phyloP scores from a whole-genome alignment of 2,113 vertebrate genomes.

The Oenanthe oenanthe region DNA sequence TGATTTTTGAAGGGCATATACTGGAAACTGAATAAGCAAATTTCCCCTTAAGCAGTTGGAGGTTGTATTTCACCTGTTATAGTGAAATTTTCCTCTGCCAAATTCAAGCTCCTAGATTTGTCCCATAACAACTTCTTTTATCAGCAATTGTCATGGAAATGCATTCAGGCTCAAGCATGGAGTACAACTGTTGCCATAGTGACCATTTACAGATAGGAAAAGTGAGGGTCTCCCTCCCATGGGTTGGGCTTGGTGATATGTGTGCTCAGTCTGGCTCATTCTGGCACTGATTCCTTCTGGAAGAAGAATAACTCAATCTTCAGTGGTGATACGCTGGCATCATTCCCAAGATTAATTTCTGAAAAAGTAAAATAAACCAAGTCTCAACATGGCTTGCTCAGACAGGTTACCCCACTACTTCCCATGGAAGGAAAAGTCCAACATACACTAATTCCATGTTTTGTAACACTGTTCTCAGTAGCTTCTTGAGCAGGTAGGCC shows the following conservation, averaged over 20 bases:
- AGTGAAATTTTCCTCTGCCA: not conserved
- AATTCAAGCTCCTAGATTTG: not conserved
- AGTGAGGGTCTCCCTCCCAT: rapidly evolving
- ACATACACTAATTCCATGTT: not conserved
- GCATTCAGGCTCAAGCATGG: not conserved
- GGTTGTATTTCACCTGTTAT: not conserved
- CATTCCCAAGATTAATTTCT: not conserved
- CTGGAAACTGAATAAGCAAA: not conserved
- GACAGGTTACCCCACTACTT: not conserved
- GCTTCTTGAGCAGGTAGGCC: not conserved
- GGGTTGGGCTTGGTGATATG: not conserved
- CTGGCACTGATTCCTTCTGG: no score
- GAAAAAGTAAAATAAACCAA: not conserved
- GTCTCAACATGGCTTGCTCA: not conserved
- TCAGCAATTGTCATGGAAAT: not conserved
- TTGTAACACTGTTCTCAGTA: not conserved
- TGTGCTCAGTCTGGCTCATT: not conserved
- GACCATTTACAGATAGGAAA: not conserved
- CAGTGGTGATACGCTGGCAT: not conserved
- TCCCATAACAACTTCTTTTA: not conserved
- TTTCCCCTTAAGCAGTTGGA: not conserved
- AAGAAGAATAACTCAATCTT: not conserved
- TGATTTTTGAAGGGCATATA: not conserved
- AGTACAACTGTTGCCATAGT: not conserved
- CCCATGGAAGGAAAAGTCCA: not conserved